Evolutionary conservation across 2,888 invertebrate species (phyloP), one percentile per base, ranked within the genome.

Genomic region (Exephanes ischioxanthus): DNA sequence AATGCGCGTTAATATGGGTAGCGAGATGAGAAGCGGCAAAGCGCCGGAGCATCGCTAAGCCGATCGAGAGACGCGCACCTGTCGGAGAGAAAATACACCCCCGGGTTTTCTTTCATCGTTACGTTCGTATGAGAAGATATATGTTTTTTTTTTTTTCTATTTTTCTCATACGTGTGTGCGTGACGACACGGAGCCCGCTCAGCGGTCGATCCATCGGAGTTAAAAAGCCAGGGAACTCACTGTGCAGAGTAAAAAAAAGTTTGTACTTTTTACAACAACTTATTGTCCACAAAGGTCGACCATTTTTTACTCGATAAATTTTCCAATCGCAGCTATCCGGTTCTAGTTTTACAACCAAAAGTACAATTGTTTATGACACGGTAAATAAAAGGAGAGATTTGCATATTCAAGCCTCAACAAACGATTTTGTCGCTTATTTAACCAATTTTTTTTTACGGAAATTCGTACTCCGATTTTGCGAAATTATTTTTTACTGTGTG

Each of bases 201-300:
- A 61, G 45, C 58, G 68, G 16, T 45, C 58, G 19, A 45, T 55
- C 11, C 53, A 76, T 71, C 87, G 84, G 82, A 87, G 89, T 89
- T 89, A 90, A 91, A 90, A 90, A 90, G 89, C 87, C 88, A 89
- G 87, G 88, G 30, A 88, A 88, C 89, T 86, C 85, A 87, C 84
- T 88, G 85, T 87, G 41, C 2, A 41, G 11, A 41, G 9, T 1
- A 9, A 11, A 9, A 11, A 9, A 9, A 41, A 9, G 33, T 41
- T 11, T 41, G 2, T 11, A 41, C 7, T 41, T 41, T 11, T 11
- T 41, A 41, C 11, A 41, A 78, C 82, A 41, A 78, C 82, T 72
- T 81, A 86, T 88, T 87, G 90, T 90, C 87, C 88, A 41, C 11
- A 2, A 80, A 11, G 3, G 22, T 55, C 22, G 0, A 41, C 11